Percentiles rank a stretch among this genome's conserved stretches.
These are phyloP conservation scores for Ptychoptera albimana DNA, from an alignment of 2,888 invertebrate species.

Conservation along the genomic window DNA sequence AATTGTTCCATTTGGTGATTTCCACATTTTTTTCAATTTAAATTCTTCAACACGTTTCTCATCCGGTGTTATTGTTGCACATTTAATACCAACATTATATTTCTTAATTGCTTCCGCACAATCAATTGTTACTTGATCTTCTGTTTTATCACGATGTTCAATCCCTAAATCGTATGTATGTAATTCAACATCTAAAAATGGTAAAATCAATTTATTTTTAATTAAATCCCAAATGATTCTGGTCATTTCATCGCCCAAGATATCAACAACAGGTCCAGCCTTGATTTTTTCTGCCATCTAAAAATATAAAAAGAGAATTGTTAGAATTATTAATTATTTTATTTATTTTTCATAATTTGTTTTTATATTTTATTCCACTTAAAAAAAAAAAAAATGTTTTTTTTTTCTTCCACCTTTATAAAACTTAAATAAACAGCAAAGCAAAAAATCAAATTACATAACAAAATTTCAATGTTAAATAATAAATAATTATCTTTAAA, in stretches of 20 bases:
- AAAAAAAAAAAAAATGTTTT: no score
- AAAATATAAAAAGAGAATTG: no score
- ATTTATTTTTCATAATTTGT: no score
- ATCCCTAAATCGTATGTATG: conserved; percentile 92
- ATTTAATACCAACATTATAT: conserved; percentile 97
- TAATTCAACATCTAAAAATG: conserved; percentile 87
- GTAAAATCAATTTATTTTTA: conserved; percentile 90
- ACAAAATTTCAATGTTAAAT: no score
- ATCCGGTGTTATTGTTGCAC: conserved; percentile 97
- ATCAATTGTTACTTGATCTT: conserved; percentile 91
- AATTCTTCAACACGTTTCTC: conserved; percentile 89
- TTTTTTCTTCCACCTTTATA: no score
- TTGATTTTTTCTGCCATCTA: conserved; percentile 42
- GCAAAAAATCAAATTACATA: no score
- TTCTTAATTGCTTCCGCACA: conserved; percentile 93
- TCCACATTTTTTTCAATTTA: conserved; percentile 80
- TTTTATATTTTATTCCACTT: no score
- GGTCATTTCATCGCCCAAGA: conserved; percentile 93
- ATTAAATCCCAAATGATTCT: conserved; percentile 97
- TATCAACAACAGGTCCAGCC: conserved; percentile 80
- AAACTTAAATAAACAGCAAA: no score
- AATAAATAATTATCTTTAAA: no score
- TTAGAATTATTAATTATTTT: no score
- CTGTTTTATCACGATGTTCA: conserved; percentile 83
- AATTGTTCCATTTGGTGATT: conserved; percentile 77